Conservation (phyloP, 1,140 invertebrate species). For the Drosophila littoralis region DNA sequence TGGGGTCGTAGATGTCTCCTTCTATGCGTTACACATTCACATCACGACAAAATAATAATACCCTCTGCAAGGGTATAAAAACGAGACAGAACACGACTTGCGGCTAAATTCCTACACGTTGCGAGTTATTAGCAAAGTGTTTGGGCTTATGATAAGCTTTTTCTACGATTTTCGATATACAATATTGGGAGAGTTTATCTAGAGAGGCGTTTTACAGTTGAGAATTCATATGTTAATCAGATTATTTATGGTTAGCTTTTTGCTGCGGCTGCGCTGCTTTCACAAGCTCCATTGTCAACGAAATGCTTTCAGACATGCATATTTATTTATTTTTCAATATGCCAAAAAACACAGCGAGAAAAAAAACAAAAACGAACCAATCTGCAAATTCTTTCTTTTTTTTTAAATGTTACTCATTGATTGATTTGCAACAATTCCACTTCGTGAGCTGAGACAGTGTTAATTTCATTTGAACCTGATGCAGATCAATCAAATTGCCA, state of each 20-base stretch:
- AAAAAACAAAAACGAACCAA: constrained; percentile 19
- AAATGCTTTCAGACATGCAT: constrained; percentile 6
- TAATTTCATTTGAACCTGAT: constrained; percentile 39
- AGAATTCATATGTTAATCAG: constrained; percentile 60
- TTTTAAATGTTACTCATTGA: constrained; percentile 54
- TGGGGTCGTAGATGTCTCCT: too few relatives aligned
- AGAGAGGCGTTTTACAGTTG: constrained; percentile 35
- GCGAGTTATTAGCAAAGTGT: constrained; percentile 19
- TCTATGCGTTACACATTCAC: too few relatives aligned
- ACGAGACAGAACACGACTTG: constrained; percentile 31
- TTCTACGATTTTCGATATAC: constrained; percentile 3
- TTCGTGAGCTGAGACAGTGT: constrained; percentile 15
- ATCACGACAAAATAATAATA: too few relatives aligned
- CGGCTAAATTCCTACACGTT: constrained; percentile 39
- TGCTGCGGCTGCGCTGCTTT: constrained; percentile 35
- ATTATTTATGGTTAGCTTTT: constrained; percentile 54
- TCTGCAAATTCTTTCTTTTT: constrained; percentile 25
- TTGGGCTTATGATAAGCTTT: constrained; percentile 35
- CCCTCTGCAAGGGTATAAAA: too few relatives aligned
- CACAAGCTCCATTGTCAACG: constrained; percentile 26
- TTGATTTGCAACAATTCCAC: constrained; percentile 68
- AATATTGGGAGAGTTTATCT: constrained; percentile 1
- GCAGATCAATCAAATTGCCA: constrained; percentile 69
- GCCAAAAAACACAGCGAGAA: background rate
- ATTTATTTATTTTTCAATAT: background rate